A percentile compares a stretch with the other conserved stretches of the same genome.
These are phyloP conservation scores for Callocephalon fimbriatum DNA, from an alignment of 2,113 vertebrate genomes.

Conservation along the genomic window DNA sequence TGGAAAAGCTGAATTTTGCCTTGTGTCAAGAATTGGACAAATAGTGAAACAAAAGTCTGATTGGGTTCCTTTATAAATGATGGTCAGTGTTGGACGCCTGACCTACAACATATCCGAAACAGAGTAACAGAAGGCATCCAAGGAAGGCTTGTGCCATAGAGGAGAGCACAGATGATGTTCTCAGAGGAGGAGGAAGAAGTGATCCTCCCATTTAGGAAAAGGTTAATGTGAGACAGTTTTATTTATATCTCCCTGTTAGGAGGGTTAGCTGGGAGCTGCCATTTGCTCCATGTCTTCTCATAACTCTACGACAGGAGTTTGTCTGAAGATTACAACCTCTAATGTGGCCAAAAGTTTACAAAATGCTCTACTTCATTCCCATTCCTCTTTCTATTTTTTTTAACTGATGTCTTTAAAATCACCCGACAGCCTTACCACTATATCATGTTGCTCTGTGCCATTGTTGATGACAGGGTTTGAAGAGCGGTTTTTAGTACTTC, in stretches of 20 bases:
- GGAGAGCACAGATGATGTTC: background rate
- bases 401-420: background rate
- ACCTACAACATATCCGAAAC: accelerated
- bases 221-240: background rate
- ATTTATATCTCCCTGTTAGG: background rate
- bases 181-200: background rate
- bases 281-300: accelerated
- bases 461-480: too few relatives aligned
- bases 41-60: background rate
- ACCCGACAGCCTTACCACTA: background rate
- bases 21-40: background rate
- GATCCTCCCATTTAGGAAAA: background rate
- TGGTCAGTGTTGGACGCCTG: accelerated
- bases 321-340: background rate
- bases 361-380: background rate
- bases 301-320: background rate
- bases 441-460: too few relatives aligned
- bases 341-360: background rate
- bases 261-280: background rate
- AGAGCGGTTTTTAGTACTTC: too few relatives aligned
- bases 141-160: background rate
- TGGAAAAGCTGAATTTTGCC: background rate
- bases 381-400: background rate
- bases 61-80: background rate
- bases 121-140: background rate